Evolutionary conservation across 2,888 invertebrate species (phyloP).

Genomic region (Leptopilina syphax): DNA sequence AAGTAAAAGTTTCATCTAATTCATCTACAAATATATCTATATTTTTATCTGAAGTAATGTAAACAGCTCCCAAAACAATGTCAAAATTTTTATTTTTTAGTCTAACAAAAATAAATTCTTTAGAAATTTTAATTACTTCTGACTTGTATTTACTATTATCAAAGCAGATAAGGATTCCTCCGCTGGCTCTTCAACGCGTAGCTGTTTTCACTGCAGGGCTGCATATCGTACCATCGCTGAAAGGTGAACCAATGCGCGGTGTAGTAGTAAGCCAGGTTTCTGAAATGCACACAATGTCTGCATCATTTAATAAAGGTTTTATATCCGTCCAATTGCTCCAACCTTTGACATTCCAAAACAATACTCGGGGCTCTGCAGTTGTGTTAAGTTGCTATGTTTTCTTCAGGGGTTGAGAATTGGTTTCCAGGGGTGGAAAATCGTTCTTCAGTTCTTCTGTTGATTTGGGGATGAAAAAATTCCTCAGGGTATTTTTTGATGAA

Average conservation of each 20-base stretch:
- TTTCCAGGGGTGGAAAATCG: not conserved
- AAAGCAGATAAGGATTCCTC: not conserved
- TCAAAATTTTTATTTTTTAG: not conserved
- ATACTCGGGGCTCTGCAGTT: not conserved
- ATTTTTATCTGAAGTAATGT: not conserved
- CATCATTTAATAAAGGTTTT: not conserved
- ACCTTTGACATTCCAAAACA: slow-evolving; percentile 5
- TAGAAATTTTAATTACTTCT: not conserved
- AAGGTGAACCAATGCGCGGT: not conserved
- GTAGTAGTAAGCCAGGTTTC: slow-evolving; percentile 1
- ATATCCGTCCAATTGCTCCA: not conserved
- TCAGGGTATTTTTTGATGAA: not conserved
- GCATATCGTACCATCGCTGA: not conserved
- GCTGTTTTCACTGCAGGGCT: not conserved
- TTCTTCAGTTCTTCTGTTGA: not conserved
- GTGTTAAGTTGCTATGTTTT: not conserved
- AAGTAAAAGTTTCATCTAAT: not conserved
- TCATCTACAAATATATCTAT: not conserved
- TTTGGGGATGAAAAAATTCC: not conserved
- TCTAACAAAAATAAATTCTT: not conserved
- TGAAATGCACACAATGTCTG: not conserved
- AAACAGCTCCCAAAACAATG: not conserved
- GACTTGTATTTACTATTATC: not conserved
- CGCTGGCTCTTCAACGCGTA: not conserved
- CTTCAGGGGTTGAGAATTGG: not conserved